phyloP scores from a whole-genome alignment of 2,113 vertebrate genomes.

The Trogon melanurus region DNA sequence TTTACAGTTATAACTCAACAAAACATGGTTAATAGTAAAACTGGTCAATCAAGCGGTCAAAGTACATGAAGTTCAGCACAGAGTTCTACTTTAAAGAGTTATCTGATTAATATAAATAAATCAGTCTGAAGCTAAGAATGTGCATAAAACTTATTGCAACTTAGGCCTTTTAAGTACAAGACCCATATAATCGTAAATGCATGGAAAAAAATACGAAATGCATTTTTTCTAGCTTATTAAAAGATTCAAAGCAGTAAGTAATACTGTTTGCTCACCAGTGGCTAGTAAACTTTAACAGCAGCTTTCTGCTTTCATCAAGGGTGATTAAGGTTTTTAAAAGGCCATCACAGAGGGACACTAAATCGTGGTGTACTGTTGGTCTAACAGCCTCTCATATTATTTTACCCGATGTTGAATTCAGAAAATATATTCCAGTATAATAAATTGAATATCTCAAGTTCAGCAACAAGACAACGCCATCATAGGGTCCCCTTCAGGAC shows the following conservation, averaged over 20 bases:
- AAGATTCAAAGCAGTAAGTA: neutral
- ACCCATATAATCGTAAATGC: neutral
- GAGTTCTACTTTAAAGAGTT: neutral
- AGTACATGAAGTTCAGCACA: neutral
- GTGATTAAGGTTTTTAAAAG: slow-evolving; percentile 50
- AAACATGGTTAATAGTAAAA: neutral
- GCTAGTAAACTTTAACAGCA: slow-evolving; percentile 9
- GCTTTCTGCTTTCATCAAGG: slow-evolving; percentile 43
- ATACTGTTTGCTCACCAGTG: neutral
- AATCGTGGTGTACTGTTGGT: slow-evolving; percentile 58
- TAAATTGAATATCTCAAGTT: slow-evolving; percentile 75
- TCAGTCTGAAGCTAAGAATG: neutral
- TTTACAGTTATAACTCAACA: neutral
- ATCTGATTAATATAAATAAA: neutral
- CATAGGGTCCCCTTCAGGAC: slow-evolving; percentile 77
- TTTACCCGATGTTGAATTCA: slow-evolving; percentile 69
- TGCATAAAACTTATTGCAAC: neutral
- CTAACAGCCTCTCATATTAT: slow-evolving; percentile 68
- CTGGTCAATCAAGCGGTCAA: neutral
- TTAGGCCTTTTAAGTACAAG: neutral
- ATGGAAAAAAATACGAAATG: neutral
- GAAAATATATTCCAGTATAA: slow-evolving; percentile 71
- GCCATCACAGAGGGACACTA: slow-evolving; percentile 50
- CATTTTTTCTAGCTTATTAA: neutral
- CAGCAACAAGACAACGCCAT: slow-evolving; percentile 68